A percentile compares a stretch with the other conserved stretches of the same genome.
Evolutionary conservation across 2,113 vertebrate genomes (phyloP).

Genomic region (Phodopus roborovskii): DNA sequence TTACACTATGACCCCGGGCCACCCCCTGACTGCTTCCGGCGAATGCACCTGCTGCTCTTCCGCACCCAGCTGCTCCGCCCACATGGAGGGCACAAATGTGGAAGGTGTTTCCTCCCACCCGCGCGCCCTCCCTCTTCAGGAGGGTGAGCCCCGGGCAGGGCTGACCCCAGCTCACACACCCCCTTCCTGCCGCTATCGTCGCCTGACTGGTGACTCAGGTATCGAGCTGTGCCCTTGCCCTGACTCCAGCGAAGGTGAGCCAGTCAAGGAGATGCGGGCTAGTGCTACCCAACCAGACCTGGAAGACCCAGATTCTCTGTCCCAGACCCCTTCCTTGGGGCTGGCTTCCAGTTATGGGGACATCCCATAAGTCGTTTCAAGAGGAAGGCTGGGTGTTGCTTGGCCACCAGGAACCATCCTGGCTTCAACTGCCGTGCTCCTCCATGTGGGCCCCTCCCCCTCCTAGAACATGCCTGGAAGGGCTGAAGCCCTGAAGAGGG

Average conservation of each 20-base stretch:
- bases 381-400: background rate
- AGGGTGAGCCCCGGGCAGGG: slow-evolving; percentile 84
- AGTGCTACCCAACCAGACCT: background rate
- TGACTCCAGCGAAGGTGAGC: slow-evolving; percentile 81
- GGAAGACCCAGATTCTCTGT: slow-evolving; percentile 70
- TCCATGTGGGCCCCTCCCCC: background rate
- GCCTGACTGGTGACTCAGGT: slow-evolving; percentile 95
- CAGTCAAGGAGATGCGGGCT: slow-evolving; percentile 63
- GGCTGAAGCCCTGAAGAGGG: slow-evolving; percentile 47
- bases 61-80: slow-evolving; percentile 91
- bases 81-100: slow-evolving; percentile 58
- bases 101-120: slow-evolving; percentile 68
- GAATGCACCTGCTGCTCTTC: slow-evolving; percentile 94
- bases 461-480: slow-evolving; percentile 56
- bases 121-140: slow-evolving; percentile 78
- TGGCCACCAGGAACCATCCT: slow-evolving; percentile 27
- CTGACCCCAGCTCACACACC: slow-evolving; percentile 87
- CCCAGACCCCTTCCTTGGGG: slow-evolving; percentile 69
- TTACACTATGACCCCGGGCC: slow-evolving; percentile 90
- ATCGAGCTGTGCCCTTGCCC: slow-evolving; percentile 93
- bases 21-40: slow-evolving; percentile 90
- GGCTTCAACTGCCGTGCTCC: background rate
- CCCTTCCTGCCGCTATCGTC: slow-evolving; percentile 89
- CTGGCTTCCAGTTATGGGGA: slow-evolving; percentile 54
- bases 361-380: slow-evolving; percentile 59